Base-by-base conservation (phyloP, 92 coral and sea anemone genomes). In the Palythoa grandis region DNA sequence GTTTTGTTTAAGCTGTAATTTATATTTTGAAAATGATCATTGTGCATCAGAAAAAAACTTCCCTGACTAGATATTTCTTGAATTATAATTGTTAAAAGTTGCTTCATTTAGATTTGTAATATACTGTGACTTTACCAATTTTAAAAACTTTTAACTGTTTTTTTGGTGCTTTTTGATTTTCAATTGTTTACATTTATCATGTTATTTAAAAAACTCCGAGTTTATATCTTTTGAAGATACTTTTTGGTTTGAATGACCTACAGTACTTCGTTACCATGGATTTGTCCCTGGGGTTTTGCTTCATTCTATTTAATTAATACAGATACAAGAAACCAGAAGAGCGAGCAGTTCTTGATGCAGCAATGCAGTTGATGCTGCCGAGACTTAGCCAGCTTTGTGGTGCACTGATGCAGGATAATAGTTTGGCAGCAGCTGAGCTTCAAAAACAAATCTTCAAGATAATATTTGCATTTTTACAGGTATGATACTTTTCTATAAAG, bases 241-340 rank as follows among this genome's bases (percentile, higher is more conserved):
- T 5, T 19, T 19, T 24, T 80, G 74, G 11, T 65, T 80, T 80
- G 23, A 80, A 80, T 80, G 85, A 80, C 85, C 10, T 15, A 0
- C 35, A 29, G 35, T 29, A 14, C 52, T 47, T 38, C 1, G 15
- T 86, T 86, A 78, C 53, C 77, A n/a, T 66, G 23, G 15, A 17
- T 50, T 22, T 66, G 17, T 23, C 22, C 14, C 13, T 69, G 29
- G 14, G 47, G 7, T 25, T 69, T 68, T 86, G 37, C 53, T 12
- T 38, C 15, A 0, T 66, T 78, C 56, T 47, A 0, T 7, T 48
- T 76, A 17, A 2, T 4, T 7, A 50, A 77, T 29, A 78, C 58
- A 94, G 98, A 83, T 97, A 93, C 83, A 97, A 97, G 92, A 97
- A 97, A 79, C 82, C 90, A 37, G 99, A 95, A 58, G 98, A 95